Evolutionary conservation across 2,797 vertebrate species (phyloP), one percentile per base, ranked within the genome.

Genomic region (Columba guinea): DNA sequence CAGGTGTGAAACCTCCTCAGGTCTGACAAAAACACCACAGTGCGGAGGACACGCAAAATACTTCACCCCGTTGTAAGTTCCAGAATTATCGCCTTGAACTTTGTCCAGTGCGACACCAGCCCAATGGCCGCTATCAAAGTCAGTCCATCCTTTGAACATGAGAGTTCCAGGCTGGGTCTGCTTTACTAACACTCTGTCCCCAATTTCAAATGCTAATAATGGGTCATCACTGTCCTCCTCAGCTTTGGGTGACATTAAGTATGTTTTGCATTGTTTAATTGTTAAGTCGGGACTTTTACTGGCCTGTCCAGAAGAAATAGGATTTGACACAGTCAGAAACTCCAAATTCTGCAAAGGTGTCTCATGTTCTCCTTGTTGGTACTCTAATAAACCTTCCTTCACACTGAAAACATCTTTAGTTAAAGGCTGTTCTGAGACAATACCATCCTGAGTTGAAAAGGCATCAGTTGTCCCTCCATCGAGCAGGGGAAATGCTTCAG

Each of bases 71-170:
- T 96, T 52, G 35, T 91, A 97, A 17, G 92, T 96, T 64, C 97
- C 98, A 95, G 96, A 68, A 21, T 94, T 90, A 58, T 97, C 97
- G 49, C 97, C 98, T 79, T 87, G 94, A 48, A 97, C 93, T 55
- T 81, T 95, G 80, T 98, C 97, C 56, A 98, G 95, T 4, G 95
- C 96, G 28, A 98, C 97, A 15, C 96, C 97, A 83, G 96, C 97
- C 98, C 98, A 97, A 9, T 94, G 91, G 6, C 97, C 97, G 24
- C 77, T 76, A 13, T 62, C 96, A 90, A 98, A 98, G 27, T 49
- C 52, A 11, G 94, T 94, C 23, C 1, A 60, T 27, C 97, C 98
- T 95, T 98, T 97, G 77, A 96, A 98, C 88, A 86, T 96, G 16
- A 98, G 87, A 12, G 95, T 96, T 51, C 97, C 97, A 32, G 93